phyloP scores from a whole-genome alignment of 2,113 vertebrate genomes.

The Hystrix brachyura region DNA sequence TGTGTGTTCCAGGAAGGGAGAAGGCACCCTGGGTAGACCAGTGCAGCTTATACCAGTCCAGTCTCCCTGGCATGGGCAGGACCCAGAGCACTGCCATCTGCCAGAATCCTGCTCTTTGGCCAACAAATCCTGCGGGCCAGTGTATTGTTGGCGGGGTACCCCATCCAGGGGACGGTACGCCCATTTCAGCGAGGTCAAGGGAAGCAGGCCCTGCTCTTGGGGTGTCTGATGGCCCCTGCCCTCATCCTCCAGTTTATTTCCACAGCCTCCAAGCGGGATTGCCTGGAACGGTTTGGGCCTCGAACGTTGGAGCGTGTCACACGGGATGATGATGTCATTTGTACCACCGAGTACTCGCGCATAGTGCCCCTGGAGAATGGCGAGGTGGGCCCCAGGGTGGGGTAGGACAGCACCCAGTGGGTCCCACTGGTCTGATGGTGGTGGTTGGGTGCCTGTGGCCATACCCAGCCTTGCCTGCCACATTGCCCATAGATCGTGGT shows the following conservation, averaged over 20 bases:
- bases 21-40: accelerated
- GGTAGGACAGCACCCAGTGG: accelerated
- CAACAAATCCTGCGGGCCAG: accelerated
- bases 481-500: constrained; percentile 92
- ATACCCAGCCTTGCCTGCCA: background rate
- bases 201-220: accelerated
- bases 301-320: constrained; percentile 93
- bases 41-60: accelerated
- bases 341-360: constrained; percentile 95
- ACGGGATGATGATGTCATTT: constrained; percentile 92
- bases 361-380: constrained; percentile 98
- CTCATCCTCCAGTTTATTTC: background rate
- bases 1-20: background rate
- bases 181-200: too few species aligned
- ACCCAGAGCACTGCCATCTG: background rate
- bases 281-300: constrained; percentile 95
- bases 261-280: constrained; percentile 96
- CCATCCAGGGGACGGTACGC: background rate
- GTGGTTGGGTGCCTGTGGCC: accelerated
- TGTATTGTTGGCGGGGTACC: background rate
- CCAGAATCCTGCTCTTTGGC: background rate
- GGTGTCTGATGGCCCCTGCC: background rate
- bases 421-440: accelerated
- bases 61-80: background rate
- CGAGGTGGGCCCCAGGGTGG: constrained; percentile 89